A percentile compares a stretch with the other conserved stretches of the same genome.
Conservation (phyloP, 2,113 vertebrate species). For the Paracanthobrama guichenoti region DNA sequence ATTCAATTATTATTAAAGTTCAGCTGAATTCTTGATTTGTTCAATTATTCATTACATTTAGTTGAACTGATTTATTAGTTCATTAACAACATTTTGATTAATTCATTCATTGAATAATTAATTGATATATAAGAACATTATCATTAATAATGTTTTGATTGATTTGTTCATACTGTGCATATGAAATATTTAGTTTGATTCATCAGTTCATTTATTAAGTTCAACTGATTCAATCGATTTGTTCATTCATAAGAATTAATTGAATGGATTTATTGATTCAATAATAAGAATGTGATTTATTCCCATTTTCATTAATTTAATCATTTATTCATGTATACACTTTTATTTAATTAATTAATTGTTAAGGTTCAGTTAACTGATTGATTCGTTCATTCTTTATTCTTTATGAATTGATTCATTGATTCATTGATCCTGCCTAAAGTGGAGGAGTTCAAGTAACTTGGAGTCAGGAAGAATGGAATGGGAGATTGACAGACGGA, state of each 20-base stretch:
- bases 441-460: too few relatives aligned
- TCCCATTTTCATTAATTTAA: neutral
- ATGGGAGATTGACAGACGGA: too few relatives aligned
- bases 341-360: neutral
- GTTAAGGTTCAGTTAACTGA: too few relatives aligned
- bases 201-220: neutral
- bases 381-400: too few relatives aligned
- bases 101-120: neutral
- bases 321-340: neutral
- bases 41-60: neutral
- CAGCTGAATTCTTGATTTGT: neutral
- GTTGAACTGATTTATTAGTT: neutral
- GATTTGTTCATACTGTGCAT: too few relatives aligned
- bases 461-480: too few relatives aligned
- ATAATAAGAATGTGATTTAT: too few relatives aligned
- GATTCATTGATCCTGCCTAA: neutral
- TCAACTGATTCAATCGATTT: neutral
- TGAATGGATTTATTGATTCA: neutral
- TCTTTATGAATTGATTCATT: neutral
- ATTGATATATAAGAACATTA: neutral
- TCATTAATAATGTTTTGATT: too few relatives aligned
- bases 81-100: neutral
- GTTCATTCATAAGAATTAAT: neutral
- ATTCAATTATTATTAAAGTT: neutral
- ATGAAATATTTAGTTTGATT: neutral